A percentile compares a stretch with the other conserved stretches of the same genome.
Evolutionary conservation across 2,888 invertebrate species (phyloP).

Genomic region (Hymenopus coronatus): DNA sequence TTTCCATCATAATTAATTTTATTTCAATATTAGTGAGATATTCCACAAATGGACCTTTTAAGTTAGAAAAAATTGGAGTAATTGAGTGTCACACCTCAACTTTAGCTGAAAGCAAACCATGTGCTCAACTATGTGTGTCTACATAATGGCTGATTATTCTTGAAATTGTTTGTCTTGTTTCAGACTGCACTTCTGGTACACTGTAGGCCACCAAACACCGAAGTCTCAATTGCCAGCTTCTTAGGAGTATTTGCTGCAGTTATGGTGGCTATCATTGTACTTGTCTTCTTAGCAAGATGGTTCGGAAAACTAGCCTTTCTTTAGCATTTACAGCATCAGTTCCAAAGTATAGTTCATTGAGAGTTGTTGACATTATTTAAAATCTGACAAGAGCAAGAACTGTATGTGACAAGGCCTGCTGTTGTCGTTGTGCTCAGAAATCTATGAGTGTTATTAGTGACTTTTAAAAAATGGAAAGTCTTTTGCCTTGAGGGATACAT

Average conservation of each 20-base stretch:
- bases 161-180: slow-evolving; percentile 35
- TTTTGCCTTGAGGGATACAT: not conserved
- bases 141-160: not conserved
- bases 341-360: not conserved
- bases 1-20: no score
- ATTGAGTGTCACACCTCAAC: no score
- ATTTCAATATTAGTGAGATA: no score
- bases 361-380: not conserved
- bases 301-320: slow-evolving; percentile 32
- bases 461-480: not conserved
- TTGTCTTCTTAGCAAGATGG: slow-evolving; percentile 37
- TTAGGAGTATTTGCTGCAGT: slow-evolving; percentile 44
- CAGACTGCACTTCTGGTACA: slow-evolving; percentile 47
- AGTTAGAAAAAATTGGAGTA: no score
- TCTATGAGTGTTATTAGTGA: not conserved
- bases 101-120: no score
- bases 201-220: slow-evolving; percentile 46
- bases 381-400: not conserved
- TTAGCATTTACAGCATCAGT: not conserved
- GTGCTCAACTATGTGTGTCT: no score
- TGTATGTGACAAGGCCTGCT: not conserved
- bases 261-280: slow-evolving; percentile 42
- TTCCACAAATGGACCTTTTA: no score
- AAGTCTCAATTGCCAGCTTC: slow-evolving; percentile 45
- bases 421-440: not conserved